Percentiles rank a stretch among this genome's conserved stretches.
Evolutionary conservation across 2,113 vertebrate species (phyloP).

Genomic region (Cyphomyrus discorhynchus): DNA sequence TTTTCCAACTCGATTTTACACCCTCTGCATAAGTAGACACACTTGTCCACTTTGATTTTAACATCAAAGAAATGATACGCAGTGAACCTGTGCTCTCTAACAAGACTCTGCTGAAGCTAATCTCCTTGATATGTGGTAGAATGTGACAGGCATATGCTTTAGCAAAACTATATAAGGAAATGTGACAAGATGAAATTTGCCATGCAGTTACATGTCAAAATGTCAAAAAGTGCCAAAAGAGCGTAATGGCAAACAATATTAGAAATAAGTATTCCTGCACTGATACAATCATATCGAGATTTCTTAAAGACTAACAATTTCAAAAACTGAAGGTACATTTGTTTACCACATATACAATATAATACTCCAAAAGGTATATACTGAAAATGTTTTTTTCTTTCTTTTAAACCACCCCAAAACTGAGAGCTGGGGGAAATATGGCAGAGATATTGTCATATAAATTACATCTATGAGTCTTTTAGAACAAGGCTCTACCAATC

Average conservation of each 20-base stretch:
- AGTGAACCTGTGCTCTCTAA: not conserved
- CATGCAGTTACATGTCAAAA: not conserved
- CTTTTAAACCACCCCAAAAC: not conserved
- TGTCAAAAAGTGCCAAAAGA: not conserved
- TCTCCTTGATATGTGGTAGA: not conserved
- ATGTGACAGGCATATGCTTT: not conserved
- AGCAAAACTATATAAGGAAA: not conserved
- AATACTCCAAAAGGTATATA: not conserved
- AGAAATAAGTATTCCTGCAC: not conserved
- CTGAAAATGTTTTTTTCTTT: not conserved
- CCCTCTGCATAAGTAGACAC: not conserved
- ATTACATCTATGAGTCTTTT: not conserved
- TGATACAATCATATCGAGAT: not conserved
- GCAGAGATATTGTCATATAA: not conserved
- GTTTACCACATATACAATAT: not conserved
- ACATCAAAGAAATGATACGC: constrained; percentile 5
- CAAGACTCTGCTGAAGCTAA: not conserved
- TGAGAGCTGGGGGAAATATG: not conserved
- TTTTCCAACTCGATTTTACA: not conserved
- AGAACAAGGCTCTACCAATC: not conserved
- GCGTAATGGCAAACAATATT: not conserved
- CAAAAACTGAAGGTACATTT: not conserved
- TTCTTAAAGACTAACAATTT: not conserved
- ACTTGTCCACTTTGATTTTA: constrained; percentile 12
- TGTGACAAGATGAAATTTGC: not conserved